Percentiles rank a stretch among this genome's conserved stretches.
phyloP scores from a whole-genome alignment of 2,797 vertebrate species.

The Centroberyx gerrardi region DNA sequence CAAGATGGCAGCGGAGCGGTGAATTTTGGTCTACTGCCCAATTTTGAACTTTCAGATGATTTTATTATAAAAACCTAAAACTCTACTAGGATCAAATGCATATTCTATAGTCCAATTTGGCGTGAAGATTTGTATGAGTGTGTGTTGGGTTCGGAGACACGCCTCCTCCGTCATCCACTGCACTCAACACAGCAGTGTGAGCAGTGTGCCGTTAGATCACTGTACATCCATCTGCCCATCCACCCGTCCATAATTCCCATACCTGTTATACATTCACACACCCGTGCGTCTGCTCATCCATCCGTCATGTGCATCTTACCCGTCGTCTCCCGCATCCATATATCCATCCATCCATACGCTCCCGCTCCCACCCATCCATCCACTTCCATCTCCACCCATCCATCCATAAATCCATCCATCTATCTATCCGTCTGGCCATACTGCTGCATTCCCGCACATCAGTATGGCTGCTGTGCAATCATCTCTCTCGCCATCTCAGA shows the following conservation, averaged over 20 bases:
- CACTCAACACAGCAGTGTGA: neutral
- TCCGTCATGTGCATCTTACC: slow-evolving; percentile 13
- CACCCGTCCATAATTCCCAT: slow-evolving; percentile 13
- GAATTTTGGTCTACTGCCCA: too few species aligned
- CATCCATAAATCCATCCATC: slow-evolving; percentile 46
- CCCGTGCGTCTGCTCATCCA: slow-evolving; percentile 22
- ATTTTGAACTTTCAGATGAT: too few species aligned
- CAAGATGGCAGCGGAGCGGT: neutral
- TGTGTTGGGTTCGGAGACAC: neutral
- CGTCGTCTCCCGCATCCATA: slow-evolving; percentile 35
- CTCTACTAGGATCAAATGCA: too few species aligned
- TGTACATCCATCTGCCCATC: slow-evolving; percentile 6
- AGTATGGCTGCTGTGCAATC: slow-evolving; percentile 60
- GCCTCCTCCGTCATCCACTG: neutral
- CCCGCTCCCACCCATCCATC: slow-evolving; percentile 50
- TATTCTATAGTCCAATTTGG: too few species aligned
- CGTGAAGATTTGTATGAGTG: too few species aligned
- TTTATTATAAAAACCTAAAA: too few species aligned
- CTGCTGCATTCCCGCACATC: slow-evolving; percentile 44
- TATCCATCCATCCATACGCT: slow-evolving; percentile 39
- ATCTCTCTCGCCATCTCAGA: slow-evolving; percentile 46
- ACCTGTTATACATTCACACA: slow-evolving; percentile 45
- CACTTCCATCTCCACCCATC: slow-evolving; percentile 29
- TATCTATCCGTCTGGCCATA: slow-evolving; percentile 28
- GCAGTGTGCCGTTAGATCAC: slow-evolving; percentile 8